Evolutionary conservation across 2,113 vertebrate genomes (phyloP), one percentile per base, ranked within the genome.

Genomic region (Apaloderma vittatum): DNA sequence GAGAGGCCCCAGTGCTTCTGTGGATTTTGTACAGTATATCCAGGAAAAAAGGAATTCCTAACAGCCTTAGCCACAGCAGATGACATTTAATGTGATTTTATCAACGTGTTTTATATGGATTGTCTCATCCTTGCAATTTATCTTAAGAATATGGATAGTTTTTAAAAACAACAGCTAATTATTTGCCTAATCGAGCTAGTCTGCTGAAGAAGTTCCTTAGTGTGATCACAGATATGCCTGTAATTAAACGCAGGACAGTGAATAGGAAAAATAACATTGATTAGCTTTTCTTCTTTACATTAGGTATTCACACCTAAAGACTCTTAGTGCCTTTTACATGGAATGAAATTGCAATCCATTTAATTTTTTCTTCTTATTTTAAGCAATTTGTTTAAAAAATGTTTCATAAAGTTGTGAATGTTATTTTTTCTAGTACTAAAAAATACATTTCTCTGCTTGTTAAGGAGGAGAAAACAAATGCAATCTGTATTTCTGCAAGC

Each of bases 41-140:
- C 24, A 30, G 16, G 36, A 48, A 59, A 40, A 46, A 68, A 15
- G 3, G 59, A 2, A 30, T 73, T 81, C 10, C 27, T 72, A 12
- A 29, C 11, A 59, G 34, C 3, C 5, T 32, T 11, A 63, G 4
- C 13, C 26, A 30, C 16, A 76, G 45, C 49, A 40, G 3, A 4
- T 9, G 4, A 37, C 22, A 43, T 52, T 5, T 29, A 15, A 36
- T 9, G 8, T 2, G 3, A 5, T 80, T 22, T 27, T 15, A 49
- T 2, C 0, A 0, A 4, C 15, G 9, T 57, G 13, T 23, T 78
- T 62, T 34, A 26, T 26, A 36, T 8, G 9, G 5, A 15, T 86
- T 71, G 3, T 36, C 16, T 43, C 12, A 24, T 74, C 19, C 15
- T 59, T 5, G 16, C 15, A 19, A 16, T 36, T 19, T 8, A 2